phyloP scores from a whole-genome alignment of 2,113 vertebrate genomes.

The Cebus imitator region DNA sequence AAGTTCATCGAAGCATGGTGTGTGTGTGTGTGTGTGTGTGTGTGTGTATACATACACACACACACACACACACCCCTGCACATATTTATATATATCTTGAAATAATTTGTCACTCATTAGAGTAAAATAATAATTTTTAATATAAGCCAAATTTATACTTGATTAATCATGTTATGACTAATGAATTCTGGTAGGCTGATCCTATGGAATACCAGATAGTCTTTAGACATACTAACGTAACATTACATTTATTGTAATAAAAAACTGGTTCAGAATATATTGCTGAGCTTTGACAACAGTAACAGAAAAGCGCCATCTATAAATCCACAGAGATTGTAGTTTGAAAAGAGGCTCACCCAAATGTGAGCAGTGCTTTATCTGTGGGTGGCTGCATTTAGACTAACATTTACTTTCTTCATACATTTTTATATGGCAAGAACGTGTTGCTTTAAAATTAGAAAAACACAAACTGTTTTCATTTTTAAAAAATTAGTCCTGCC shows the following conservation, averaged over 20 bases:
- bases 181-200: not conserved
- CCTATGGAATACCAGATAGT: not conserved
- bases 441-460: slow-evolving; percentile 9
- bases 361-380: not conserved
- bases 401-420: not conserved
- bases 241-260: not conserved
- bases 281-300: not conserved
- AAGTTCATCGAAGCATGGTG: not conserved
- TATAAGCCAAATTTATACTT: not conserved
- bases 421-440: not conserved
- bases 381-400: not conserved
- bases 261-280: not conserved
- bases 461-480: not conserved
- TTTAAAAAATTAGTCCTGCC: not conserved
- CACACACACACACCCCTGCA: fast-evolving
- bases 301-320: not conserved
- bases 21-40: not conserved
- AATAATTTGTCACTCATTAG: not conserved
- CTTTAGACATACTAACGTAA: not conserved
- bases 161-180: not conserved
- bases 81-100: not conserved
- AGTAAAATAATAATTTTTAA: not conserved
- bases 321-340: not conserved
- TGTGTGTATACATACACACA: not conserved
- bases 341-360: not conserved